phyloP scores from a whole-genome alignment of 1,140 invertebrate genomes.

The Drosophila azteca region DNA sequence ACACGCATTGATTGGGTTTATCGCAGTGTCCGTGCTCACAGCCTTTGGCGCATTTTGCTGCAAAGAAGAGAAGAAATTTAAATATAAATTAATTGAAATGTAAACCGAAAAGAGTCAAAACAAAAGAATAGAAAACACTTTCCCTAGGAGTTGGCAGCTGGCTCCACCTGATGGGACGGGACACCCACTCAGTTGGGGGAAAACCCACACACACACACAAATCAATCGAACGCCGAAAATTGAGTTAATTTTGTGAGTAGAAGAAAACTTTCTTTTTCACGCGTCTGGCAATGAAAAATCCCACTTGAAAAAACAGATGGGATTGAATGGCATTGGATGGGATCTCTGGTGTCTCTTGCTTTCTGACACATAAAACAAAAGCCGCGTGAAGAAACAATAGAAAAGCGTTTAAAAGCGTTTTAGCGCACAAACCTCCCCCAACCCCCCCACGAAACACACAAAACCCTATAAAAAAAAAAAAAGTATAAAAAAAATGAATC shows the following conservation, averaged over 20 bases:
- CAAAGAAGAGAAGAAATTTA: constrained; percentile 87
- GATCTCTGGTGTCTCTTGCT: constrained; percentile 10
- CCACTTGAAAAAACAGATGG: constrained; percentile 26
- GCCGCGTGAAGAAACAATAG: constrained; percentile 51
- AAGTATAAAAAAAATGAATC: constrained; percentile 62
- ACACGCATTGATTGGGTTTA: constrained; percentile 97
- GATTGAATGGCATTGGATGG: constrained; percentile 11
- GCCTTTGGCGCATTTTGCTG: constrained; percentile 95
- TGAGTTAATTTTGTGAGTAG: constrained; percentile 51
- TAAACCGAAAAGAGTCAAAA: constrained; percentile 44
- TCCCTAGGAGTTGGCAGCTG: constrained; percentile 43
- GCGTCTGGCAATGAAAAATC: constrained; percentile 78
- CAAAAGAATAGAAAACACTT: constrained; percentile 48
- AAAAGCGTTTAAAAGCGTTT: constrained; percentile 53
- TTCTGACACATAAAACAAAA: constrained; percentile 57
- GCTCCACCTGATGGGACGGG: background rate
- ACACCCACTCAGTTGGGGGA: constrained; percentile 56
- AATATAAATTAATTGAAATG: constrained; percentile 71
- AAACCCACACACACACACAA: constrained; percentile 56
- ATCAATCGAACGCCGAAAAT: constrained; percentile 45
- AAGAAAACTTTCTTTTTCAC: constrained; percentile 80
- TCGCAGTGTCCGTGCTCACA: constrained; percentile 97
- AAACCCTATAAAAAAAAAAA: constrained; percentile 1
- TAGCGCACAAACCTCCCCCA: constrained; percentile 26
- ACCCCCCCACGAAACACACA: constrained; percentile 8